phyloP scores from a whole-genome alignment of 2,797 vertebrate species.

The Betta splendens region DNA sequence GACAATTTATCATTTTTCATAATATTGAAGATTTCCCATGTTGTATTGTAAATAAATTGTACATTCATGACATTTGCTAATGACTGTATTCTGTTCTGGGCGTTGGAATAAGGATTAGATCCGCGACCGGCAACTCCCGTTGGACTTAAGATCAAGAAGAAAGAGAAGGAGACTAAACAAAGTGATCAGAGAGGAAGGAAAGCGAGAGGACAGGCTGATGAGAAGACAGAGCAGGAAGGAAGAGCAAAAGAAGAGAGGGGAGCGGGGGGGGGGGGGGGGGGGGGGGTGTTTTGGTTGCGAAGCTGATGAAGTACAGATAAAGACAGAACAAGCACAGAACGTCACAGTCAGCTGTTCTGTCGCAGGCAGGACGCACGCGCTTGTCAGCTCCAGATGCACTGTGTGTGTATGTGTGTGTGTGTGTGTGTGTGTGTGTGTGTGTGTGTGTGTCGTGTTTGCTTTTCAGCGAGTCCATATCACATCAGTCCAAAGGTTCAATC shows the following conservation, averaged over 20 bases:
- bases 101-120: too few relatives aligned
- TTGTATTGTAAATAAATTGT: too few relatives aligned
- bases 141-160: slow-evolving; percentile 3
- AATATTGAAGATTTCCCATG: too few relatives aligned
- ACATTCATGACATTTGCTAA: too few relatives aligned
- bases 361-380: slow-evolving; percentile 40
- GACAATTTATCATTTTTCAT: too few relatives aligned
- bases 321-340: slow-evolving; percentile 11
- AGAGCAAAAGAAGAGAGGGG: slow-evolving; percentile 28
- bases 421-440: too few relatives aligned
- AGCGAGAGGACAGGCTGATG: slow-evolving; percentile 14
- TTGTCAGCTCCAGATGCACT: slow-evolving; percentile 49
- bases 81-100: too few relatives aligned
- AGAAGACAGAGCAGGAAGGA: slow-evolving; percentile 25
- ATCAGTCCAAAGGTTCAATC: too few relatives aligned
- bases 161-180: slow-evolving; percentile 6
- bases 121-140: neutral
- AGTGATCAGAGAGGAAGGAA: slow-evolving; percentile 27
- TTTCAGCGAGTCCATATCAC: too few relatives aligned
- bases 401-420: slow-evolving; percentile 6
- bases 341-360: slow-evolving; percentile 45
- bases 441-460: too few relatives aligned
- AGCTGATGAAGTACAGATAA: slow-evolving; percentile 37
- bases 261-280: slow-evolving; percentile 25
- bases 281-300: slow-evolving; percentile 52